Evolutionary conservation across 1,140 invertebrate genomes (phyloP), one percentile per base, ranked within the genome.

Genomic region (Heliconius eleuchia): DNA sequence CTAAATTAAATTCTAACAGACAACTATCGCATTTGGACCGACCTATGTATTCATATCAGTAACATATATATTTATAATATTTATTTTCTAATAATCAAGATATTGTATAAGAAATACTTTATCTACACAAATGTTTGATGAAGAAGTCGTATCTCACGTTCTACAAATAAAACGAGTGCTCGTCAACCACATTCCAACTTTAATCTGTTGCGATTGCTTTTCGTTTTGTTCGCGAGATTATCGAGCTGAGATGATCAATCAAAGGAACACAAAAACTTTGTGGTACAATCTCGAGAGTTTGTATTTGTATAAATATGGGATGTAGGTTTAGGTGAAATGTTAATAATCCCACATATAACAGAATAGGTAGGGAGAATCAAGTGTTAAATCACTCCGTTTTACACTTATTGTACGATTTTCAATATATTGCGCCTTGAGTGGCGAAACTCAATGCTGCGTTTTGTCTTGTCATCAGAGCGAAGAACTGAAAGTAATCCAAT

Each of bases 201-300:
- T 66, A 66, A 66, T 66, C 60, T 66, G 60, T 66, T 66, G 23
- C 23, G 60, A 76, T 37, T 73, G 75, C 71, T 80, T 72, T 27
- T 55, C 76, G 34, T 37, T 42, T n/a, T 37, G 73, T 46, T 66
- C 73, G 16, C 73, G 37, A 46, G 73, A 74, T 81, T 77, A 76
- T 78, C 55, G 80, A 72, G 27, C 80, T 78, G 60, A 19, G 50
- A 72, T 72, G 73, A 81, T 81, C 76, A 81, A 78, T 78, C 76
- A 76, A 52, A 76, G 73, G 74, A 60, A 71, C 5, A 80, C 73
- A 78, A 81, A 81, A 81, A 81, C 73, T 71, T 74, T 76, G 76
- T 66, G 9, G 27, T 66, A 27, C 60, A 11, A 3, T 27, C 11
- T 30, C 60, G 1, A 30, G 6, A 19, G 50, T 23, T 60, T 60